Base-by-base conservation (phyloP, 2,888 invertebrate species). In the Epinotia brunnichana region DNA sequence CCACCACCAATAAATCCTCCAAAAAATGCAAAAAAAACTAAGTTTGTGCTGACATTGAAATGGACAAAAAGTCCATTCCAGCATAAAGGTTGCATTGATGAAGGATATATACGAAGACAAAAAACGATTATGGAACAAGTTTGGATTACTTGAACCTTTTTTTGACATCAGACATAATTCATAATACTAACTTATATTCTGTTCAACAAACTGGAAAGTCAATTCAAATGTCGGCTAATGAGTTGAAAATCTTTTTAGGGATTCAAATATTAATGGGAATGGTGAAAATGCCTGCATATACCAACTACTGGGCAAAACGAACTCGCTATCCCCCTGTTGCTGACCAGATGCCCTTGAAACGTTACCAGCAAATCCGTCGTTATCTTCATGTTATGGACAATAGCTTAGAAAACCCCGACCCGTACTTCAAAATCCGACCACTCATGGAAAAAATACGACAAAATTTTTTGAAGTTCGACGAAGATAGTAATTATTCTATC, bases 381-480 rank as follows among this genome's bases (percentile, higher is more conserved):
- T 41, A 67, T 59, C 70, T 75, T 57, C 74, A 75, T 63, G 74
- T 75, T 62, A 74, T 72, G 56, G 75, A 75, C 60, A 75, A 75
- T 44, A 66, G 44, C 15, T 41, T 67, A 61, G 63, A 69, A n/a
- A 71, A 67, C 56, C 53, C 67, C n/a, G 69, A 74, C 63, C 39
- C 60, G 63, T 74, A 72, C 41, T 69, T 69, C 39, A 74, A 74
- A 74, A 61, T 74, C n/a, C 64, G 75, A 19, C 75, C 21, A 24
- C 21, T 24, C 21, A 24, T 24, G 21, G 21, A 24, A 24, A 24
- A 24, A 24, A 57, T 57, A 19, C 3, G 56, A 24, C 56, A 24
- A 24, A 77, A 76, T 54, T 76, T 72, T 69, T 71, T 75, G n/a
- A 74, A 73, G 54, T 35, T 77, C 63, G 68, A 75, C 44, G 70